Base-by-base conservation (phyloP, 2,113 vertebrate genomes). In the Microtus ochrogaster region DNA sequence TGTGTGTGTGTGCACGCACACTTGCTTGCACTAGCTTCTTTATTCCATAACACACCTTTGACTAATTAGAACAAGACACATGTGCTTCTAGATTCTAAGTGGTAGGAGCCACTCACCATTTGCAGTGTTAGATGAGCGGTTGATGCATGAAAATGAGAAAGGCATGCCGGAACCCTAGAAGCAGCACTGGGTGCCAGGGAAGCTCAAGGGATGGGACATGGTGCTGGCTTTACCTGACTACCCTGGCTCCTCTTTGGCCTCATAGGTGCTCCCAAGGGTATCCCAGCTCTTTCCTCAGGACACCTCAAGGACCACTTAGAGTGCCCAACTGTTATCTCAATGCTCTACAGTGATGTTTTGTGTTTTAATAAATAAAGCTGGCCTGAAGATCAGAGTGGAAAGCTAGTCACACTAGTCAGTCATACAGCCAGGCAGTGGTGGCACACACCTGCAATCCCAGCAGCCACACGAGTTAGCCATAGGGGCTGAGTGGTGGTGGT, bases 171-270 rank as follows among this genome's bases (percentile, higher is more conserved):
- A 7, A 9, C 26, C 49, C 41, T 65, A 73, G 77, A 79, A 74
- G 87, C 36, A 87, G 41, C 5, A 49, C 30, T 77, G 28, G 74
- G 16, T 39, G 41, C 55, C 68, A 14, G 68, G 49, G 12, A 22
- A 90, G 47, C 5, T 66, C 26, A 4, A 4, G 55, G 72, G 0
- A 39, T 0, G 47, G 72, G 44, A 22, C 66, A 39, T 3, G 24
- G 86, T 1, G 16, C 6, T 21, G 47, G 73, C 55, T 12, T 44
- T 0, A 28, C 39, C 55, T 17, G 3, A 26, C 39, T 21, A 5
- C 12, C 33, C n/a, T 47, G 5, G 22, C 21, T 41, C 5, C 5
- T 0, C 9, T 44, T 11, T n/a, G n/a, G 21, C 6, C 0, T 39
- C 7, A 8, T 2, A 39, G 52, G 36, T 39, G 73, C n/a, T 78